Base-by-base conservation (phyloP, 2,888 invertebrate genomes). In the Cephus sareptanus region DNA sequence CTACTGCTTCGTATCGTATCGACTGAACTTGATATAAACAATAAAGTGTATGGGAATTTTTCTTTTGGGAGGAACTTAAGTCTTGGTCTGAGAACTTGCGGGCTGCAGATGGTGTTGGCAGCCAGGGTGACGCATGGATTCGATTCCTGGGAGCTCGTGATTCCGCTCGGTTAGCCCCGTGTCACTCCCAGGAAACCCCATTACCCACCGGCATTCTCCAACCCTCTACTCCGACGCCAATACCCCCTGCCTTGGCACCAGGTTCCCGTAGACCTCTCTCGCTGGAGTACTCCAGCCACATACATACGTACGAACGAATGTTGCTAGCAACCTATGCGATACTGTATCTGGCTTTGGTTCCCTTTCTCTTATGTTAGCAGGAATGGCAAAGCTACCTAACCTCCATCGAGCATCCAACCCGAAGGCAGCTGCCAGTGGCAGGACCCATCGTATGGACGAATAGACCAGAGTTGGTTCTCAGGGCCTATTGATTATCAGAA, bases 61-160 rank as follows among this genome's bases (percentile, higher is more conserved):
- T 81, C 83, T 80, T 76, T 79, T 81, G 79, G 80, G 81, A 40
- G 76, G 73, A 75, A 68, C 73, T 80, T 70, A 77, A 77, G 76
- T 83, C 56, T 56, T 56, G 84, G 85, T 83, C 85, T 78, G 87
- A 87, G 84, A 87, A 87, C 85, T 87, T 85, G 88, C 86, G 85
- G 86, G 87, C 85, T 89, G 89, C 89, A 90, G 90, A 89, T 91
- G 91, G 91, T 91, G 91, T 91, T 91, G 91, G 91, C 91, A 91
- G 91, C 86, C 88, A 81, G 90, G 89, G 90, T 91, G 91, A 91
- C 90, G 90, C 91, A 91, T 91, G 90, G 91, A 90, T 91, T 91
- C 91, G 91, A 91, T 91, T 91, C 88, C 90, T 89, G 89, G 90
- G 89, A 90, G 89, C 91, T 91, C 90, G 91, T 91, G 91, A 91